Conservation (phyloP, 2,113 vertebrate species). For the Eretmodus cyanostictus region DNA sequence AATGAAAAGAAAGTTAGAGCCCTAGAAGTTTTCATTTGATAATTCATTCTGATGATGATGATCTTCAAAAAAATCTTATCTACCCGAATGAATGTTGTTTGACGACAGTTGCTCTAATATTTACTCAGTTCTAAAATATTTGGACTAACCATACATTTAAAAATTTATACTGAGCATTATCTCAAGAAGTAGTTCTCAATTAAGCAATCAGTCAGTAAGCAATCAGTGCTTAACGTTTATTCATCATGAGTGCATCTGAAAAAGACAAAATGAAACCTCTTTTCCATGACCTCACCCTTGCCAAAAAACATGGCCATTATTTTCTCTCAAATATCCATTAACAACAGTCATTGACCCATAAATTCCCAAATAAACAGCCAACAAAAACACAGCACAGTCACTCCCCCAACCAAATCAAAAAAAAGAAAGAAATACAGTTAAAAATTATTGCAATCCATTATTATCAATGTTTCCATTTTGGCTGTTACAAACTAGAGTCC, state of each 20-base stretch:
- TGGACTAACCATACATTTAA: background rate
- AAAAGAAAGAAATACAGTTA: background rate
- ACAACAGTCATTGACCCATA: constrained; percentile 30
- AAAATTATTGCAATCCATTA: constrained; percentile 24
- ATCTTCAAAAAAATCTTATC: background rate
- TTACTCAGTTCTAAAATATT: background rate
- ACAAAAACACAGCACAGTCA: constrained; percentile 54
- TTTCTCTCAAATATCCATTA: constrained; percentile 44
- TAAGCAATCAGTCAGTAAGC: background rate
- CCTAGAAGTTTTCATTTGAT: background rate
- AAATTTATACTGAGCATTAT: background rate
- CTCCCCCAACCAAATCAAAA: background rate
- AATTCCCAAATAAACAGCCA: constrained; percentile 34
- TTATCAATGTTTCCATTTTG: constrained; percentile 18
- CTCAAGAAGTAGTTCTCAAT: background rate
- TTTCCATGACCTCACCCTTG: background rate
- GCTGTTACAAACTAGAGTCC: constrained; percentile 11
- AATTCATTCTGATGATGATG: background rate
- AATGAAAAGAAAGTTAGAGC: background rate
- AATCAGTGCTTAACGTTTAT: background rate
- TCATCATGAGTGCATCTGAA: background rate
- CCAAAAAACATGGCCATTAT: constrained; percentile 27
- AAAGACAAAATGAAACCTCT: background rate
- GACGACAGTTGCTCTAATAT: background rate
- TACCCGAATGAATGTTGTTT: background rate